A percentile compares a stretch with the other conserved stretches of the same genome.
phyloP scores from a whole-genome alignment of 2,888 invertebrate species.

The Drosophila glabriapex region DNA sequence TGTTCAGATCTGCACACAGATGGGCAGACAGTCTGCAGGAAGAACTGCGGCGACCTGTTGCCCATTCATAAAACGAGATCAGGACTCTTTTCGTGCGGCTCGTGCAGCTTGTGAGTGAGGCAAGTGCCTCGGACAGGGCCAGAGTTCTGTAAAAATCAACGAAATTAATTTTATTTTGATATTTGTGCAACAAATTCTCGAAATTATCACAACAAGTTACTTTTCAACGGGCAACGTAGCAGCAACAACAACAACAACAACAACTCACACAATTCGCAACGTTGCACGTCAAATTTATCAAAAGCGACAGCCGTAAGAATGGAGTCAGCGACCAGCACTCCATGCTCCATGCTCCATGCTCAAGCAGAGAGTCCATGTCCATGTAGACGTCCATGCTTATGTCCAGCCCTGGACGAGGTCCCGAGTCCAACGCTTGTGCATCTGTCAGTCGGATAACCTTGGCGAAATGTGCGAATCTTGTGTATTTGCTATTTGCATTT shows the following conservation, averaged over 20 bases:
- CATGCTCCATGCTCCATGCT: background rate
- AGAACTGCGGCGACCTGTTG: constrained; percentile 42
- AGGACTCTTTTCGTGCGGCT: constrained; percentile 15
- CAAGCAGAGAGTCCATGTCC: background rate
- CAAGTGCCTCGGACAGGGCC: constrained; percentile 35
- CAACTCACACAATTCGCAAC: constrained; percentile 44
- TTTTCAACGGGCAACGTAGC: constrained; percentile 50
- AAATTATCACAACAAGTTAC: constrained; percentile 80
- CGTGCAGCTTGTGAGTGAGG: constrained; percentile 26
- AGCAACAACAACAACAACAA: constrained; percentile 20
- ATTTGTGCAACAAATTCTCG: constrained; percentile 73
- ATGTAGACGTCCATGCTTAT: constrained; percentile 13
- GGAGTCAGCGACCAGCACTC: constrained; percentile 41
- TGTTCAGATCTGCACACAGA: constrained; percentile 38
- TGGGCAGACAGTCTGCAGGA: constrained; percentile 22
- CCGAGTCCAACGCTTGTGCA: constrained; percentile 40
- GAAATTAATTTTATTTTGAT: constrained; percentile 81
- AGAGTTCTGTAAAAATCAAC: constrained; percentile 46
- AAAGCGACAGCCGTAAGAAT: constrained; percentile 74
- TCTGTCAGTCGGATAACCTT: constrained; percentile 68
- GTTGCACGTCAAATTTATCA: constrained; percentile 73
- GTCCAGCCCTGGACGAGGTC: constrained; percentile 5
- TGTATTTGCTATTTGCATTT: constrained; percentile 71
- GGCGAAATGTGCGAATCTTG: constrained; percentile 53
- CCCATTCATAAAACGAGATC: constrained; percentile 65